Conservation (phyloP, 2,797 vertebrate genomes). For the Masticophis lateralis region DNA sequence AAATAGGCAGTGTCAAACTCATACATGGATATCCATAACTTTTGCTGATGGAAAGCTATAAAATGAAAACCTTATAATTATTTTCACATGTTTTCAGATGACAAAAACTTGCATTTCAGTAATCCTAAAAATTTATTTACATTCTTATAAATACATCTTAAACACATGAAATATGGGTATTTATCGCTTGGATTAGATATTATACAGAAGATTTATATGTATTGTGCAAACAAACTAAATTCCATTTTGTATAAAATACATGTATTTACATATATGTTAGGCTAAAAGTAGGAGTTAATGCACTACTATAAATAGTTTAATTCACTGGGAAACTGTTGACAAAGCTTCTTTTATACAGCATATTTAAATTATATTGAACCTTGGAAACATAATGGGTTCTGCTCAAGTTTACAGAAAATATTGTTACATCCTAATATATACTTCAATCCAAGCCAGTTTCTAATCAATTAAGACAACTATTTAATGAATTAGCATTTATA, state of each 20-base stretch:
- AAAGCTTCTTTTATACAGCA: constrained; percentile 49
- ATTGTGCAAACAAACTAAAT: constrained; percentile 63
- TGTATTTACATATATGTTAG: constrained; percentile 62
- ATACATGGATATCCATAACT: neutral
- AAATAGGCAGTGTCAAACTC: neutral
- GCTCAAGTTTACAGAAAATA: constrained; percentile 55
- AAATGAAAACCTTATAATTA: neutral
- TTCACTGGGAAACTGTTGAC: constrained; percentile 37
- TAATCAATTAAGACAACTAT: constrained; percentile 35
- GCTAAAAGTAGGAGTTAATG: constrained; percentile 58
- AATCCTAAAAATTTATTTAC: constrained; percentile 38
- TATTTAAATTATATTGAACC: constrained; percentile 47
- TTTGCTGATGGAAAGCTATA: neutral
- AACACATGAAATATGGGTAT: constrained; percentile 22
- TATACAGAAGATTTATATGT: constrained; percentile 58
- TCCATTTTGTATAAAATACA: constrained; percentile 62
- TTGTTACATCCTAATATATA: constrained; percentile 47
- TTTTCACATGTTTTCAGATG: neutral
- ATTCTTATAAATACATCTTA: constrained; percentile 32
- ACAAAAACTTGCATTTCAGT: constrained; percentile 6
- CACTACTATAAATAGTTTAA: constrained; percentile 50
- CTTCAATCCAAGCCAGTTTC: constrained; percentile 12
- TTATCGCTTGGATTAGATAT: constrained; percentile 29
- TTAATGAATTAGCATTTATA: neutral
- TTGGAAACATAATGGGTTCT: constrained; percentile 55